Evolutionary conservation across 2,888 invertebrate species (phyloP), one percentile per base, ranked within the genome.

Genomic region (Leptinotarsa peninsularis): DNA sequence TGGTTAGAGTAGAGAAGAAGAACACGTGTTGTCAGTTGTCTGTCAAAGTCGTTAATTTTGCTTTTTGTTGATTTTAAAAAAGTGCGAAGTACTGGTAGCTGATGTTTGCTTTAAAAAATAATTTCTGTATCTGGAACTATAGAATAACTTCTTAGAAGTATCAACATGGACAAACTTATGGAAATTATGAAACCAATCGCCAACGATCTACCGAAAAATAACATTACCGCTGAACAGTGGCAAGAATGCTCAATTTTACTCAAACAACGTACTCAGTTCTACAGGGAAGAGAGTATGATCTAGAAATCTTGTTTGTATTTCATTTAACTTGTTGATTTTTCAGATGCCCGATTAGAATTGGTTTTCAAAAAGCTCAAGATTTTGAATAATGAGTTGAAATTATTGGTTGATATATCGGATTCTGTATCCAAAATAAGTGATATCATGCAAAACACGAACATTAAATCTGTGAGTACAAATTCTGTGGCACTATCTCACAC

Each of bases 181-280:
- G 70, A 70, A 21, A 49, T 70, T n/a, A 23, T 70, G 21, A 60
- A 70, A n/a, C 70, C 70, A 21, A 58, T 43, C 21, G 7, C 43
- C 1, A 58, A 56, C n/a, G 70, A 70, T 17, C 21, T 23, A 99
- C 1, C 49, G 18, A 70, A 70, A 60, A 43, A 70, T 60, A 70
- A 58, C 4, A 70, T 70, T 49, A 43, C 70, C 1, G 33, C 58
- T 4, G 70, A 70, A 58, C 70, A 70, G 23, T 70, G 70, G 70
- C 79, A 80, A 74, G 81, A 82, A 73, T 78, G 78, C 69, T 74
- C 78, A 14, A 58, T 70, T 72, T 75, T 76, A 27, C 70, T 83
- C 18, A 79, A 80, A 63, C 76, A 83, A 75, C 78, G 82, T 73
- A 69, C 77, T 15, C 76, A 81, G 56, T 80, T 80, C 52, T 83